Evolutionary conservation across 92 coral and sea anemone species (phyloP).

Genomic region (Scolanthus callimorphus): DNA sequence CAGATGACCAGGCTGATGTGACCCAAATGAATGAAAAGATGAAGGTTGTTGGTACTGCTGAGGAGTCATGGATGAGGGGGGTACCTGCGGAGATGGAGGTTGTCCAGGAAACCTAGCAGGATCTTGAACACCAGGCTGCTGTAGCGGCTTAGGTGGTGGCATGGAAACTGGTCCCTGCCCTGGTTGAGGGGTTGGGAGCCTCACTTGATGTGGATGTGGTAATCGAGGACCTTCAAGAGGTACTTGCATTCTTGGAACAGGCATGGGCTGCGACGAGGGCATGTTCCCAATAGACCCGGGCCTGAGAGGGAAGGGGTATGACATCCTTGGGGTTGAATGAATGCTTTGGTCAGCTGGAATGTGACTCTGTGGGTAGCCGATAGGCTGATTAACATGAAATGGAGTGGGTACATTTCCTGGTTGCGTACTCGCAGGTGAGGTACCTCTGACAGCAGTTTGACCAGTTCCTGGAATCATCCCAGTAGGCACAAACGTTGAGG

Average conservation of each 20-base stretch:
- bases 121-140: too few relatives aligned
- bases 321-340: slow-evolving; percentile 54
- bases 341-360: slow-evolving; percentile 55
- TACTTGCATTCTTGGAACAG: background rate
- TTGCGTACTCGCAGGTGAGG: too few relatives aligned
- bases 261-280: background rate
- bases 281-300: slow-evolving; percentile 2
- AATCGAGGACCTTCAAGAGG: background rate
- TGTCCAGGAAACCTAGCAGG: slow-evolving; percentile 6
- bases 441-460: too few relatives aligned
- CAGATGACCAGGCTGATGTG: too few relatives aligned
- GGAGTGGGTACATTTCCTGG: slow-evolving; percentile 11
- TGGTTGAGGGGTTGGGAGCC: background rate
- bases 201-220: background rate
- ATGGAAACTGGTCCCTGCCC: background rate
- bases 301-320: slow-evolving; percentile 51
- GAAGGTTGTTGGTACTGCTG: slow-evolving; percentile 11
- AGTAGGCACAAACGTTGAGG: too few relatives aligned
- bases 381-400: background rate
- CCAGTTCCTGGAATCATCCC: too few relatives aligned
- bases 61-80: slow-evolving; percentile 2
- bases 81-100: too few relatives aligned
- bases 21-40: slow-evolving; percentile 16
- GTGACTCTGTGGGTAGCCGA: slow-evolving; percentile 20
- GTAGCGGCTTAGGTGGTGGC: background rate